These are phyloP conservation scores for Thymallus thymallus DNA, from an alignment of 2,113 vertebrate genomes.

Conservation along the genomic window DNA sequence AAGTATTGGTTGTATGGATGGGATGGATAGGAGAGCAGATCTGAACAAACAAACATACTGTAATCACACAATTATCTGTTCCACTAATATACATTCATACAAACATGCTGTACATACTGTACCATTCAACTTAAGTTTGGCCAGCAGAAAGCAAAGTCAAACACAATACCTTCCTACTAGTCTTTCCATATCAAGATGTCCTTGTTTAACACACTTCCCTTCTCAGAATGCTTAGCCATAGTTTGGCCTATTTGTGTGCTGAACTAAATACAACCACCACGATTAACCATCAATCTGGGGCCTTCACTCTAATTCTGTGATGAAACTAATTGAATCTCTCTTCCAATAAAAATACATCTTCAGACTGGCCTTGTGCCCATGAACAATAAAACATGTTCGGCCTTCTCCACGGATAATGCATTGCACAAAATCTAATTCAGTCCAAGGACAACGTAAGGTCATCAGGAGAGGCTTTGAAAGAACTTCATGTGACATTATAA, in stretches of 20 bases:
- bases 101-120: neutral
- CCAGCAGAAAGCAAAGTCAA: neutral
- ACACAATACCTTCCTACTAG: neutral
- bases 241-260: conserved; percentile 19
- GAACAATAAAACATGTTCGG: neutral
- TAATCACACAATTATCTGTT: neutral
- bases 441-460: conserved; percentile 29
- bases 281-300: conserved; percentile 44
- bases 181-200: conserved; percentile 27
- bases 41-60: neutral
- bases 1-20: no score
- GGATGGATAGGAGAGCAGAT: no score
- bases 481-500: conserved; percentile 7
- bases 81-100: neutral
- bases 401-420: neutral
- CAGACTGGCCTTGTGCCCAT: neutral
- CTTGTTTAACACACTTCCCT: conserved; percentile 23
- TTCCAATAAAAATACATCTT: neutral
- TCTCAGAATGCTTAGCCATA: conserved; percentile 7
- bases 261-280: conserved; percentile 17
- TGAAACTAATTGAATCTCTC: conserved; percentile 38
- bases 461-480: conserved; percentile 22
- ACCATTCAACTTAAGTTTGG: neutral
- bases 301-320: conserved; percentile 37
- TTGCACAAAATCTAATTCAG: neutral